Evolutionary conservation across 2,797 vertebrate species (phyloP).

Genomic region (Anguilla pacifica): DNA sequence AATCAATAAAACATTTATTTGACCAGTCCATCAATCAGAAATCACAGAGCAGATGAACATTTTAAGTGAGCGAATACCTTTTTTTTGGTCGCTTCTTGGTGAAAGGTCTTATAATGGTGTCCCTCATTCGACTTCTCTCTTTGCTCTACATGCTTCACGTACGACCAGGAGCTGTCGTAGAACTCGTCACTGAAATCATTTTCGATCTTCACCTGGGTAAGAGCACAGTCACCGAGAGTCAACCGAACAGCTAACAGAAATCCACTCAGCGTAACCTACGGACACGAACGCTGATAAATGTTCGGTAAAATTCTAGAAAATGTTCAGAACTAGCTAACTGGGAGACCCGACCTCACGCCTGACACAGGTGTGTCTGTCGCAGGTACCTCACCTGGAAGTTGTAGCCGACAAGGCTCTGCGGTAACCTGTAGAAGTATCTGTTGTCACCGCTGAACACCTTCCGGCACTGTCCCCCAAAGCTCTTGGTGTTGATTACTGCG

Average conservation of each 20-base stretch:
- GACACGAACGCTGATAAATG: too few relatives aligned
- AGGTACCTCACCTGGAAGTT: slow-evolving; percentile 81
- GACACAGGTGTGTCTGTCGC: too few relatives aligned
- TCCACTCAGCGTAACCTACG: neutral
- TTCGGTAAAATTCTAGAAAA: too few relatives aligned
- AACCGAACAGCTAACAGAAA: neutral
- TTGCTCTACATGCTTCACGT: slow-evolving; percentile 66
- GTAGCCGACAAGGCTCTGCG: slow-evolving; percentile 84
- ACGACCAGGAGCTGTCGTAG: slow-evolving; percentile 89
- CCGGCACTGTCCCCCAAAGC: slow-evolving; percentile 89
- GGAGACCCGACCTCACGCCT: too few relatives aligned
- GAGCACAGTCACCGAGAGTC: neutral
- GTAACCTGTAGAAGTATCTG: slow-evolving; percentile 77
- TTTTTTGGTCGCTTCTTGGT: slow-evolving; percentile 55
- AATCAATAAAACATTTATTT: neutral
- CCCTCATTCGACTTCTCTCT: slow-evolving; percentile 46
- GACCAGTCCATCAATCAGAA: neutral
- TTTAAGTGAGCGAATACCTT: slow-evolving; percentile 66
- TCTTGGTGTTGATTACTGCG: slow-evolving; percentile 86
- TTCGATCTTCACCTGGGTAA: slow-evolving; percentile 79
- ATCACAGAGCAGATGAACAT: neutral
- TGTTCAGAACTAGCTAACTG: too few relatives aligned
- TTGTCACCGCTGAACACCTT: slow-evolving; percentile 83
- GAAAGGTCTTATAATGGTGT: slow-evolving; percentile 58
- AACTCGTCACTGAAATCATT: slow-evolving; percentile 90